Conservation (phyloP, 2,888 invertebrate genomes). For the Matsumyia berberina region DNA sequence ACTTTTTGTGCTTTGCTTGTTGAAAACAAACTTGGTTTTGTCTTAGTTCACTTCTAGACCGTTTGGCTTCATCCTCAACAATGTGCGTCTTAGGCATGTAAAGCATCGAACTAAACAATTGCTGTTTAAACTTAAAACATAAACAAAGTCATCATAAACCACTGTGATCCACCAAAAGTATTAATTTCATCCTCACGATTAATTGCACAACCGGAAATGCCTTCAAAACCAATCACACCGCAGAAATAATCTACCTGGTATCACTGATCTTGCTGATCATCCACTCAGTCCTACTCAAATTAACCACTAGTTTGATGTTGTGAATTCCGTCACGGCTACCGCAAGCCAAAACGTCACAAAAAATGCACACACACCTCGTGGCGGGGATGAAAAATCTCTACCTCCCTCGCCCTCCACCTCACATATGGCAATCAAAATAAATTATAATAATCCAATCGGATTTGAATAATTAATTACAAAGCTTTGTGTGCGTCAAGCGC, state of each 20-base stretch:
- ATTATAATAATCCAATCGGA: slow-evolving; percentile 85
- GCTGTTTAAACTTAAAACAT: no score
- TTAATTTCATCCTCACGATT: no score
- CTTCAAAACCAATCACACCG: background rate
- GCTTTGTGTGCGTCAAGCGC: slow-evolving; percentile 54
- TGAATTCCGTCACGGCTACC: slow-evolving; percentile 1
- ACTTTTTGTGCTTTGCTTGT: no score
- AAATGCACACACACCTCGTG: background rate
- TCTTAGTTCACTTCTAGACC: no score
- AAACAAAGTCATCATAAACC: no score
- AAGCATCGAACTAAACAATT: no score
- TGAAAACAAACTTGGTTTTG: no score
- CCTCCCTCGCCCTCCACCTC: slow-evolving; percentile 30
- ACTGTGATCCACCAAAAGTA: no score
- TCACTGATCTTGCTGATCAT: background rate
- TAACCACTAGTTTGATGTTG: background rate
- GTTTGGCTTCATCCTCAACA: no score
- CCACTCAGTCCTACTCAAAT: background rate
- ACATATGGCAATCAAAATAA: slow-evolving; percentile 81
- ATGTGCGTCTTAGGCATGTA: no score
- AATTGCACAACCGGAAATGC: no score
- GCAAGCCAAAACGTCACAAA: background rate
- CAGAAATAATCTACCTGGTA: background rate
- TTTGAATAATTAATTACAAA: slow-evolving; percentile 84
- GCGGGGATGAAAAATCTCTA: background rate